phyloP scores from a whole-genome alignment of 2,888 invertebrate species.

The Gymnoscelis rufifasciata region DNA sequence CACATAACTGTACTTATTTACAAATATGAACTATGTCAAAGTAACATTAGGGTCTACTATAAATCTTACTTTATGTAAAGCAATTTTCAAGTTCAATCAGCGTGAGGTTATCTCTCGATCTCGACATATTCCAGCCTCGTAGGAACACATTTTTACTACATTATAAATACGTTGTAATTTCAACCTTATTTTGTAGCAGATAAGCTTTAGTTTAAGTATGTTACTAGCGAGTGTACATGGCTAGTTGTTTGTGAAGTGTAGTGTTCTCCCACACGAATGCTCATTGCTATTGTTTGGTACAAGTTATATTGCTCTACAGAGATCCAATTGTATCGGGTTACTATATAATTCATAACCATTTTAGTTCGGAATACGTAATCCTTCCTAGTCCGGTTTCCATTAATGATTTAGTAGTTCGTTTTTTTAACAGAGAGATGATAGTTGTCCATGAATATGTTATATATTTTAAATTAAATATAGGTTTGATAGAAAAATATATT shows the following conservation, averaged over 20 bases:
- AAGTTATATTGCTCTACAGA: constrained; percentile 27
- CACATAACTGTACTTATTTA: constrained; percentile 3
- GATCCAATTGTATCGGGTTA: not conserved
- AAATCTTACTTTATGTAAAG: constrained; percentile 51
- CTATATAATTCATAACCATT: constrained; percentile 4
- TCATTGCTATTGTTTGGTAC: constrained; percentile 56
- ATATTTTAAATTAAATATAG: too few species aligned
- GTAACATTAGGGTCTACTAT: constrained; percentile 14
- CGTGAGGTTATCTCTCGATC: constrained; percentile 53
- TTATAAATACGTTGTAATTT: constrained; percentile 17
- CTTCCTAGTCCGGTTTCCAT: not conserved
- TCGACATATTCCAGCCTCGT: constrained; percentile 54
- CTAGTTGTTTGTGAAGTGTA: constrained; percentile 58
- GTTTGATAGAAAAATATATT: too few species aligned
- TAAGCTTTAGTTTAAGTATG: constrained; percentile 33
- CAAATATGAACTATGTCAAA: constrained; percentile 15
- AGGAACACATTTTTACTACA: constrained; percentile 31
- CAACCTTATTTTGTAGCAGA: constrained; percentile 26
- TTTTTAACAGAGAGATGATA: too few species aligned
- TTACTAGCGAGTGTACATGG: constrained; percentile 41
- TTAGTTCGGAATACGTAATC: constrained; percentile 5
- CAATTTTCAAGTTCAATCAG: constrained; percentile 60
- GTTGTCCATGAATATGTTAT: too few species aligned
- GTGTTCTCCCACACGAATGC: constrained; percentile 58
- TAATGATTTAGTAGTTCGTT: too few species aligned